These are phyloP conservation scores for Lepidurus apus DNA, from an alignment of 1,140 invertebrate genomes.

Conservation along the genomic window DNA sequence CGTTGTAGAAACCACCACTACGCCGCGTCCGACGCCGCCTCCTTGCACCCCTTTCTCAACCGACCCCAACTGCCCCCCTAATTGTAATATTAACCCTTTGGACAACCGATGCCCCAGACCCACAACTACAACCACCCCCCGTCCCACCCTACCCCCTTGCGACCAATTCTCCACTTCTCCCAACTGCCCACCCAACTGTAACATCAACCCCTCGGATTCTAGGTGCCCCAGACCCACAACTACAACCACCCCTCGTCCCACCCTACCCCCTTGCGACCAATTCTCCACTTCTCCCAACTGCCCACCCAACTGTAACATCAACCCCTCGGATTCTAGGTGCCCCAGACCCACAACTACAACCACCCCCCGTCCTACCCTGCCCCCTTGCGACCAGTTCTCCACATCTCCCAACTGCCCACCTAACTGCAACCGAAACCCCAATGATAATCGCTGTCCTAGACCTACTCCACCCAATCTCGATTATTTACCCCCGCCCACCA, in stretches of 20 bases:
- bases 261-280: background rate
- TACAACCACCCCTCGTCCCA: background rate
- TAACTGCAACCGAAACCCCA: background rate
- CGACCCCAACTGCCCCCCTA: background rate
- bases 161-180: background rate
- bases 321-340: background rate
- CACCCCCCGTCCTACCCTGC: background rate
- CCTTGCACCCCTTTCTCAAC: background rate
- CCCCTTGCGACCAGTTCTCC: background rate
- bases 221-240: background rate
- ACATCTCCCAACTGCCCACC: background rate
- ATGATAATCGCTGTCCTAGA: background rate
- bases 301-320: background rate
- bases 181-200: background rate
- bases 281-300: background rate
- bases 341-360: background rate
- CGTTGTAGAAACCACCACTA: background rate
- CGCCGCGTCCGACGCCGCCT: background rate
- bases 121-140: conserved; percentile 3
- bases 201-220: background rate
- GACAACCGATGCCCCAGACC: background rate
- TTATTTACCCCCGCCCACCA: conserved; percentile 8
- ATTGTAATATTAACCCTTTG: background rate
- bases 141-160: background rate
- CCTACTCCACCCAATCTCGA: conserved; percentile 7